A percentile compares a stretch with the other conserved stretches of the same genome.
Conservation (phyloP, 1,140 invertebrate genomes). For the Drosophila erecta region DNA sequence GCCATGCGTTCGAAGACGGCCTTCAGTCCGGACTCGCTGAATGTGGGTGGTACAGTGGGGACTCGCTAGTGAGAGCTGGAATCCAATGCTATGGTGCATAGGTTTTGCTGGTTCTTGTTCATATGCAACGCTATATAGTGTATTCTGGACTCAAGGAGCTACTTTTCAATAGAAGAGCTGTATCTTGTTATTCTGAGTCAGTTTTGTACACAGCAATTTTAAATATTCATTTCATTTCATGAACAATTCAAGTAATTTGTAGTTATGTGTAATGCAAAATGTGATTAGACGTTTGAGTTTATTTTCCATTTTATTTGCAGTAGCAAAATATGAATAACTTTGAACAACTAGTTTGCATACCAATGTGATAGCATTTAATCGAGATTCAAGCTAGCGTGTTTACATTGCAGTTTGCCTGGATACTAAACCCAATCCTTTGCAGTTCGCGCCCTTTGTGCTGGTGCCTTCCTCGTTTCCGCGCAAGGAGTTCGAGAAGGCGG, state of each 20-base stretch:
- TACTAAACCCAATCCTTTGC: background rate
- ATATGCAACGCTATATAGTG: too few relatives aligned
- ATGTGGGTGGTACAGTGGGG: slow-evolving; percentile 81
- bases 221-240: too few relatives aligned
- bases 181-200: too few relatives aligned
- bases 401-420: background rate
- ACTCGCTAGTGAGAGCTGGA: background rate
- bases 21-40: slow-evolving; percentile 89
- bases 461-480: slow-evolving; percentile 93
- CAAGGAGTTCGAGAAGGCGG: slow-evolving; percentile 91
- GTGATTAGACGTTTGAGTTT: too few relatives aligned
- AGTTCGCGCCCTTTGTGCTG: slow-evolving; percentile 93
- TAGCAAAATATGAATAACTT: too few relatives aligned
- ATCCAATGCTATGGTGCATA: background rate
- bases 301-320: too few relatives aligned
- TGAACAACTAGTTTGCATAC: too few relatives aligned
- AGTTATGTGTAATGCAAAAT: too few relatives aligned
- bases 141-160: too few relatives aligned
- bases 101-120: too few relatives aligned
- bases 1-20: slow-evolving; percentile 90
- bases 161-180: too few relatives aligned
- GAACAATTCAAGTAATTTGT: background rate
- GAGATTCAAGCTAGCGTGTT: background rate
- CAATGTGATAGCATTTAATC: background rate
- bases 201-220: too few relatives aligned